Conservation (phyloP, 2,113 vertebrate genomes). For the Tautogolabrus adspersus region DNA sequence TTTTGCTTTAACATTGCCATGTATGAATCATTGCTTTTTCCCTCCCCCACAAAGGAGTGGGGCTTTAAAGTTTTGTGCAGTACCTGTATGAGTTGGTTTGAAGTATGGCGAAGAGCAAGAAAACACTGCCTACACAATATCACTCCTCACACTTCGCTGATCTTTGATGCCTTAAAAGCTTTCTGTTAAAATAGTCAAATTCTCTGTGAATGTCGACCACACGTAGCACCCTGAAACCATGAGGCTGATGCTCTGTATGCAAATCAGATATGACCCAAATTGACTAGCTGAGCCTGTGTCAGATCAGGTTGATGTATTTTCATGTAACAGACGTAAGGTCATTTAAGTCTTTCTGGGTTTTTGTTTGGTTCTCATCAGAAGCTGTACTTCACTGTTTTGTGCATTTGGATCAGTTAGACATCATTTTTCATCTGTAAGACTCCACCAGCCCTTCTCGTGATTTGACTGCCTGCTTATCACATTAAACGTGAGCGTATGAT, state of each 20-base stretch:
- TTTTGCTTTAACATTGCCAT: too few species aligned
- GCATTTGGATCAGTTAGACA: neutral
- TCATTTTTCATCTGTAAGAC: neutral
- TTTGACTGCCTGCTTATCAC: slow-evolving; percentile 11
- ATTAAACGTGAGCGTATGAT: slow-evolving; percentile 11
- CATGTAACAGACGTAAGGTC: slow-evolving; percentile 1
- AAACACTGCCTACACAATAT: neutral
- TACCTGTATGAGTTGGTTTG: too few species aligned
- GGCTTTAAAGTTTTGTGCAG: neutral
- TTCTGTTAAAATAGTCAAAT: slow-evolving; percentile 8
- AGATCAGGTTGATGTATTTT: slow-evolving; percentile 15
- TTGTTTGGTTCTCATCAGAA: neutral
- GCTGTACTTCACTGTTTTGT: slow-evolving; percentile 15
- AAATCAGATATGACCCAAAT: slow-evolving; percentile 40
- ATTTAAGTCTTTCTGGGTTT: slow-evolving; percentile 4
- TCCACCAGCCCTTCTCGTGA: neutral
- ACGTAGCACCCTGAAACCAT: neutral
- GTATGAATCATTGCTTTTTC: too few species aligned
- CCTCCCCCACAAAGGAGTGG: neutral
- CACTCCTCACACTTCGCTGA: slow-evolving; percentile 20
- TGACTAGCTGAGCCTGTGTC: slow-evolving; percentile 4
- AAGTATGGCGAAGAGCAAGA: neutral
- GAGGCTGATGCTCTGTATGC: neutral
- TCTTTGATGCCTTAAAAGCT: slow-evolving; percentile 17
- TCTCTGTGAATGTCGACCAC: neutral